Percentiles rank a stretch among this genome's conserved stretches.
Evolutionary conservation across 2,888 invertebrate species (phyloP).

Genomic region (Meiosimyza platycephala): DNA sequence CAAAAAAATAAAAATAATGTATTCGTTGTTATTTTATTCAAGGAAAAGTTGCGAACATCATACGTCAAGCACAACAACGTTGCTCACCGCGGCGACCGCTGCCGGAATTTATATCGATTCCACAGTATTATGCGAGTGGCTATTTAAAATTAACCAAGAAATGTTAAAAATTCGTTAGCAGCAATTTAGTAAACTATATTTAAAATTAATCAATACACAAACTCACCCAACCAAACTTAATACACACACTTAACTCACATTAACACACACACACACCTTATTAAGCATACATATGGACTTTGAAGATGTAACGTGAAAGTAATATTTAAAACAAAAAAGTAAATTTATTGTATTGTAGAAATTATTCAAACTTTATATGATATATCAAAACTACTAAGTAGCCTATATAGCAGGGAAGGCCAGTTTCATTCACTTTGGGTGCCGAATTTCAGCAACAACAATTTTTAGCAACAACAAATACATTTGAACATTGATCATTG

Average conservation of each 20-base stretch:
- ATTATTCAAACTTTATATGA: no score
- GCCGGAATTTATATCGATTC: slow-evolving; percentile 64
- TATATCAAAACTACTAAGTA: slow-evolving; percentile 28
- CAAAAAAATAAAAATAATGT: neutral
- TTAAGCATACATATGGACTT: slow-evolving; percentile 27
- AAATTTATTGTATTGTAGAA: no score
- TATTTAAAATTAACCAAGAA: slow-evolving; percentile 63
- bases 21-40: slow-evolving; percentile 18
- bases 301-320: slow-evolving; percentile 30
- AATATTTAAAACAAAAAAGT: slow-evolving; percentile 12
- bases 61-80: slow-evolving; percentile 62
- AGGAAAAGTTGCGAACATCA: slow-evolving; percentile 66
- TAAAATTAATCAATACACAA: slow-evolving; percentile 44
- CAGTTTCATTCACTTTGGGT: no score
- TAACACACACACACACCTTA: slow-evolving; percentile 20
- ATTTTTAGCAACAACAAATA: no score
- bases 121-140: slow-evolving; percentile 66
- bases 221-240: neutral
- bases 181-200: slow-evolving; percentile 1
- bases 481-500: no score
- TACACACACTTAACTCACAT: slow-evolving; percentile 26
- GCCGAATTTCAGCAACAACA: no score
- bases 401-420: neutral
- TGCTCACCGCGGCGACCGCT: slow-evolving; percentile 52
- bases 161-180: slow-evolving; percentile 47